Evolutionary conservation across 2,888 invertebrate species (phyloP).

Genomic region (Prosopocoilus inquinatus): DNA sequence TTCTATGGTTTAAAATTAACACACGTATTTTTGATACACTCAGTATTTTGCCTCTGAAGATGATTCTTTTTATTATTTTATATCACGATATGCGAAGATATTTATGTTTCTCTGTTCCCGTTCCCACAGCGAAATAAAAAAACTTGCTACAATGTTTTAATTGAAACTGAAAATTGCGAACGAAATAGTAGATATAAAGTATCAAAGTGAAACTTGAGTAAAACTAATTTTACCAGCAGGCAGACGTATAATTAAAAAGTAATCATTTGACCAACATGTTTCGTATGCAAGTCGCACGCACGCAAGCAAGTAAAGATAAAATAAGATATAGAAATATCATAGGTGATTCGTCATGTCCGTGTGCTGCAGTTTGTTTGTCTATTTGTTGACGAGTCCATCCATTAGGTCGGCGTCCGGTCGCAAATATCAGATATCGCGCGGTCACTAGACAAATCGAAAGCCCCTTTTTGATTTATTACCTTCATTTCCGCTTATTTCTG

Average conservation of each 20-base stretch:
- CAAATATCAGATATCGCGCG: constrained; percentile 50
- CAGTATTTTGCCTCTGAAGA: no score
- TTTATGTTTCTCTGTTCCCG: no score
- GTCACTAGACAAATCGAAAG: constrained; percentile 49
- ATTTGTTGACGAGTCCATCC: constrained; percentile 48
- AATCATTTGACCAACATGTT: background rate
- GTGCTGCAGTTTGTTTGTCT: constrained; percentile 33
- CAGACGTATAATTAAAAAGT: background rate
- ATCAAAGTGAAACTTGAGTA: no score
- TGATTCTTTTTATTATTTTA: no score
- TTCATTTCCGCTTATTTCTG: constrained; percentile 43
- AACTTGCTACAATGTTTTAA: no score
- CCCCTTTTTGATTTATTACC: constrained; percentile 51
- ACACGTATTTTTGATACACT: no score
- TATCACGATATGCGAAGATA: no score
- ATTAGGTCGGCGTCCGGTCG: constrained; percentile 47
- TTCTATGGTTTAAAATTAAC: no score
- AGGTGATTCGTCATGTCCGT: constrained; percentile 29
- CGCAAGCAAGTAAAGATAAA: background rate
- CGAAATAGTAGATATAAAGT: no score
- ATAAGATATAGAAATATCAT: constrained; percentile 1
- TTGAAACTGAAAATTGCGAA: no score
- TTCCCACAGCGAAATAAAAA: no score
- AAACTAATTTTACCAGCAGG: background rate
- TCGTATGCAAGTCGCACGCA: background rate